These are phyloP conservation scores for Gari tellinella DNA, from an alignment of 2,888 invertebrate genomes.

Conservation along the genomic window DNA sequence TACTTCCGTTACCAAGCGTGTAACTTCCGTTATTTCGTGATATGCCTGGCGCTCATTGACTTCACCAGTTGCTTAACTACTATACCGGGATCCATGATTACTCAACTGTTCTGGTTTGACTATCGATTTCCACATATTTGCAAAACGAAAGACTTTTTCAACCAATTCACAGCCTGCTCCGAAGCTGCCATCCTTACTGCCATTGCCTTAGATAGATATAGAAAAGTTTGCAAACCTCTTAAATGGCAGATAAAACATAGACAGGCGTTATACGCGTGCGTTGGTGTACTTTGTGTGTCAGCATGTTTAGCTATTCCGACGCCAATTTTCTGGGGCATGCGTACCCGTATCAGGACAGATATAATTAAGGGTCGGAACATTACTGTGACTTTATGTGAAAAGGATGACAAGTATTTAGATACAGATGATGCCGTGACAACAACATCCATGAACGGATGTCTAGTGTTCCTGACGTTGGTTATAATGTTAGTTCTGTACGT, in stretches of 20 bases:
- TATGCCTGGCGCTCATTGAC: constrained; percentile 35
- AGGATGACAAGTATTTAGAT: constrained; percentile 6
- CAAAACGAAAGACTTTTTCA: constrained; percentile 37
- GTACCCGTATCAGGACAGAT: not conserved
- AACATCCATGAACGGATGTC: not conserved
- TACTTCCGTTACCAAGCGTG: constrained; percentile 21
- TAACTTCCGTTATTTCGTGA: constrained; percentile 40
- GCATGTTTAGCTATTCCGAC: constrained; percentile 15
- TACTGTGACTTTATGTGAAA: constrained; percentile 37
- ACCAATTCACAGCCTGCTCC: constrained; percentile 30
- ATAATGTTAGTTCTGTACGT: constrained; percentile 33
- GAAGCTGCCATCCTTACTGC: constrained; percentile 20
- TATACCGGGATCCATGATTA: constrained; percentile 33
- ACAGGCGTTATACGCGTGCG: constrained; percentile 5
- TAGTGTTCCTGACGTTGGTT: not conserved
- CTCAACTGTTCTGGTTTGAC: constrained; percentile 33
- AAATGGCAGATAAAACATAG: constrained; percentile 24
- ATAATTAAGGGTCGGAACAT: constrained; percentile 2
- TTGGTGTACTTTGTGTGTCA: not conserved
- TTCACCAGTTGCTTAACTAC: constrained; percentile 25
- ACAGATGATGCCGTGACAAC: constrained; percentile 10
- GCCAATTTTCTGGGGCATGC: constrained; percentile 23
- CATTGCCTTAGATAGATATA: constrained; percentile 32
- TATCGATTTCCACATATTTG: constrained; percentile 14
- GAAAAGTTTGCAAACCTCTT: constrained; percentile 31